Conservation (phyloP, 1,140 invertebrate species). For the Tenebrio molitor region DNA sequence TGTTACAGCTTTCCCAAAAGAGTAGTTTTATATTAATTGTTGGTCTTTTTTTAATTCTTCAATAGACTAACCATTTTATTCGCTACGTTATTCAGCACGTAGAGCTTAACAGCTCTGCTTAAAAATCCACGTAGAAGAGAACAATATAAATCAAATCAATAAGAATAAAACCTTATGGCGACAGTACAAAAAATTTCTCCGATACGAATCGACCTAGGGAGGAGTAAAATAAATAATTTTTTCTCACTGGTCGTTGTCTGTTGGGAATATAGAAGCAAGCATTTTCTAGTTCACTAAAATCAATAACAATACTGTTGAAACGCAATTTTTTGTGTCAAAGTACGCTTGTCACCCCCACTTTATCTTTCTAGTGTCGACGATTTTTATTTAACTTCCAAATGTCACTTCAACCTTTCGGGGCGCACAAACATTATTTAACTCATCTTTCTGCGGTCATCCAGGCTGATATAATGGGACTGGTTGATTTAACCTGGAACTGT, state of each 20-base stretch:
- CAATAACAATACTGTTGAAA: constrained; percentile 27
- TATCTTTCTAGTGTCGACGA: constrained; percentile 1
- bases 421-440: constrained; percentile 13
- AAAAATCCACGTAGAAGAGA: too few relatives aligned
- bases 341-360: constrained; percentile 21
- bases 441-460: too few relatives aligned
- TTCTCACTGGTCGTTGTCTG: not conserved
- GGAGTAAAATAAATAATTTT: constrained; percentile 17
- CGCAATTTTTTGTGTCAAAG: constrained; percentile 22
- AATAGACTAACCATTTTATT: too few relatives aligned
- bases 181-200: constrained; percentile 7
- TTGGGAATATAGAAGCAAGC: constrained; percentile 8
- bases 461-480: too few relatives aligned
- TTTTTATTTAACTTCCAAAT: constrained; percentile 29
- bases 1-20: too few relatives aligned
- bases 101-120: too few relatives aligned
- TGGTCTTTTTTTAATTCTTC: too few relatives aligned
- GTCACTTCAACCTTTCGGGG: constrained; percentile 1
- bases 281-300: constrained; percentile 31
- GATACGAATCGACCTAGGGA: not conserved
- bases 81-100: too few relatives aligned
- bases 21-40: too few relatives aligned
- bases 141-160: too few relatives aligned
- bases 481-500: too few relatives aligned
- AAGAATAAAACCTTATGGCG: constrained; percentile 1